These are phyloP conservation scores for Pristionchus entomophagus DNA, from an alignment of 2,888 invertebrate species.

Conservation along the genomic window DNA sequence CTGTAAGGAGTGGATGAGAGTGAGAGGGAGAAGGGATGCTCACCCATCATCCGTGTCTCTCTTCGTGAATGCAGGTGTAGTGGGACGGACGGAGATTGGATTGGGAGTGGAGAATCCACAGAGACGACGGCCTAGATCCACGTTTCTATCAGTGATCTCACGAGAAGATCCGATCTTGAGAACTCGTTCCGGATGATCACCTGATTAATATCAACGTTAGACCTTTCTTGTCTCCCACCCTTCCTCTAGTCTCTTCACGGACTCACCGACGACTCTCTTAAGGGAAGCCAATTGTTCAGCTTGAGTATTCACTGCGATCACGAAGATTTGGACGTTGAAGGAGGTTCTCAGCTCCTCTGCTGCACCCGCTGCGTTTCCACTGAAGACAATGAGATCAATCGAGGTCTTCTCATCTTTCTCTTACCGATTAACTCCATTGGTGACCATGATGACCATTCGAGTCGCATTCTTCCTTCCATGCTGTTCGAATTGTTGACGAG, in stretches of 20 bases:
- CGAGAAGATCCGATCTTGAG: constrained; percentile 55
- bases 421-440: constrained; percentile 71
- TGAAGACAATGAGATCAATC: constrained; percentile 48
- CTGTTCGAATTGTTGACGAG: constrained; percentile 71
- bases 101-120: constrained; percentile 57
- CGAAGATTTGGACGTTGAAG: constrained; percentile 70
- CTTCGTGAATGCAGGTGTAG: constrained; percentile 11
- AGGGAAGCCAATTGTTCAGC: constrained; percentile 65
- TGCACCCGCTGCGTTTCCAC: constrained; percentile 72
- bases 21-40: background rate
- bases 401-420: background rate
- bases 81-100: constrained; percentile 26
- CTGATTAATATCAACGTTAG: too few species aligned
- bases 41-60: constrained; percentile 40
- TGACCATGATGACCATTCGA: constrained; percentile 71
- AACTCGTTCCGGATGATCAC: constrained; percentile 51
- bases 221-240: too few species aligned
- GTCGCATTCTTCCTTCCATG: constrained; percentile 71
- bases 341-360: constrained; percentile 71
- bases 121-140: constrained; percentile 53
- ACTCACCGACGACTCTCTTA: constrained; percentile 65
- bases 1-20: constrained; percentile 42
- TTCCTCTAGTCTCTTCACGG: too few species aligned
- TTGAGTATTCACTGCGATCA: constrained; percentile 68
- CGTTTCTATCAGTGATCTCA: constrained; percentile 57